Percentiles rank a stretch among this genome's conserved stretches.
Conservation (phyloP, 2,888 invertebrate species). For the Hyalella azteca region DNA sequence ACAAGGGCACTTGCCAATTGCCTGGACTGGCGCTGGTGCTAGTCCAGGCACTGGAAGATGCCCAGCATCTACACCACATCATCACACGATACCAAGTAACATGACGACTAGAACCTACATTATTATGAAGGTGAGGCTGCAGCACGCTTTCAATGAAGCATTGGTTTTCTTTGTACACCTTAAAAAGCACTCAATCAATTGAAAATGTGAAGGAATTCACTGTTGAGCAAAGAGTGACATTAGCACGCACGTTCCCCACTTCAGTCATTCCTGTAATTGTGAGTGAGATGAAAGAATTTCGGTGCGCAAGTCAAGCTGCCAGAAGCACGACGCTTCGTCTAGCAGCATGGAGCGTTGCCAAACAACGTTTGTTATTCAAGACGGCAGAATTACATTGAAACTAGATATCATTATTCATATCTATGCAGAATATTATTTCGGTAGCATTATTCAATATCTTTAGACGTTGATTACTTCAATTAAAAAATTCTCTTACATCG, state of each 20-base stretch:
- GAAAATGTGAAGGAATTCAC: background rate
- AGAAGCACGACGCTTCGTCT: background rate
- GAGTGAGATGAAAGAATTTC: constrained; percentile 36
- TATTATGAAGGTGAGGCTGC: constrained; percentile 1
- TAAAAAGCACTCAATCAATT: background rate
- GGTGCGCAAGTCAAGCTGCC: constrained; percentile 12
- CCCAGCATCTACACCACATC: background rate
- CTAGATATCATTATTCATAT: too few relatives aligned
- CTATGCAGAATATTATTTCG: too few relatives aligned
- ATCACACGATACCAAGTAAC: background rate
- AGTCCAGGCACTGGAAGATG: background rate
- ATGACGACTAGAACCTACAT: background rate
- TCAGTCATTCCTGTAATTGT: background rate
- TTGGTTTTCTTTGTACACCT: background rate
- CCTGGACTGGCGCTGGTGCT: too few relatives aligned
- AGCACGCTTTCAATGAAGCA: background rate
- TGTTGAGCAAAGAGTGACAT: background rate
- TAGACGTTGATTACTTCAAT: too few relatives aligned
- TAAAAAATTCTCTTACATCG: too few relatives aligned
- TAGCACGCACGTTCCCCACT: background rate
- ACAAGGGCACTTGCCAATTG: too few relatives aligned
- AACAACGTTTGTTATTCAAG: too few relatives aligned
- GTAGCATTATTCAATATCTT: too few relatives aligned
- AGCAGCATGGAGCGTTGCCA: too few relatives aligned
- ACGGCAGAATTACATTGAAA: too few relatives aligned